A percentile compares a stretch with the other conserved stretches of the same genome.
Evolutionary conservation across 2,888 invertebrate species (phyloP).

Genomic region (Hanleya hanleyi): DNA sequence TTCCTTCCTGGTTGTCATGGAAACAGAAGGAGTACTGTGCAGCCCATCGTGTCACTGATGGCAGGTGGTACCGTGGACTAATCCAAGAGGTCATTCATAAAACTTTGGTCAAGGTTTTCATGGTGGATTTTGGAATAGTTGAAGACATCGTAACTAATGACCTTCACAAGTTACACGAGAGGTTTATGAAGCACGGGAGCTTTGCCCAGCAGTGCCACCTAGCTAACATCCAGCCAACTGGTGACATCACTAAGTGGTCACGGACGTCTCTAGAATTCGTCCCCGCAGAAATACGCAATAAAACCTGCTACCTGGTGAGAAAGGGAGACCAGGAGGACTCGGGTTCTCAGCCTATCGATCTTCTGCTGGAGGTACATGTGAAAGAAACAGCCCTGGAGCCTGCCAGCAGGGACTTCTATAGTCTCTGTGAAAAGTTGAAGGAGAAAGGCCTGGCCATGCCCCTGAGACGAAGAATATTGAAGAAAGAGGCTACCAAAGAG

Average conservation of each 20-base stretch:
- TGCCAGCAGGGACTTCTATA: conserved; percentile 78
- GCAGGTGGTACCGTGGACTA: conserved; percentile 81
- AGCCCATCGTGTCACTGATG: conserved; percentile 75
- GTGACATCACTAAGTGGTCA: conserved; percentile 72
- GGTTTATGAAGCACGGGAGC: conserved; percentile 77
- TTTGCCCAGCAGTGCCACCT: conserved; percentile 81
- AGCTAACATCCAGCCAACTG: conserved; percentile 81
- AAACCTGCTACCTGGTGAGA: conserved; percentile 15
- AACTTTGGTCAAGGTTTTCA: conserved; percentile 75
- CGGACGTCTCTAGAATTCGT: conserved; percentile 64
- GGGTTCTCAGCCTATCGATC: conserved; percentile 77
- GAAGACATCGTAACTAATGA: conserved; percentile 75
- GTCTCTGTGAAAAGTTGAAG: conserved; percentile 80
- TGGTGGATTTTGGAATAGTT: conserved; percentile 80
- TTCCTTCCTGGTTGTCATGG: conserved; percentile 38
- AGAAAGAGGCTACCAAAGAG: not conserved
- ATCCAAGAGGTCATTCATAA: conserved; percentile 62
- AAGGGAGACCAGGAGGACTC: conserved; percentile 74
- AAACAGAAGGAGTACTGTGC: conserved; percentile 76
- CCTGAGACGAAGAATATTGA: conserved; percentile 48
- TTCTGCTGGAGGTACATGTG: conserved; percentile 80
- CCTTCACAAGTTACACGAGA: conserved; percentile 76
- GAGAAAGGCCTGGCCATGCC: conserved; percentile 80
- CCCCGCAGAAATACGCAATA: conserved; percentile 19
- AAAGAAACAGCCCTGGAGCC: conserved; percentile 79